Percentiles rank a stretch among this genome's conserved stretches.
Evolutionary conservation across 2,888 invertebrate genomes (phyloP).

Genomic region (Hedychridium roseum): DNA sequence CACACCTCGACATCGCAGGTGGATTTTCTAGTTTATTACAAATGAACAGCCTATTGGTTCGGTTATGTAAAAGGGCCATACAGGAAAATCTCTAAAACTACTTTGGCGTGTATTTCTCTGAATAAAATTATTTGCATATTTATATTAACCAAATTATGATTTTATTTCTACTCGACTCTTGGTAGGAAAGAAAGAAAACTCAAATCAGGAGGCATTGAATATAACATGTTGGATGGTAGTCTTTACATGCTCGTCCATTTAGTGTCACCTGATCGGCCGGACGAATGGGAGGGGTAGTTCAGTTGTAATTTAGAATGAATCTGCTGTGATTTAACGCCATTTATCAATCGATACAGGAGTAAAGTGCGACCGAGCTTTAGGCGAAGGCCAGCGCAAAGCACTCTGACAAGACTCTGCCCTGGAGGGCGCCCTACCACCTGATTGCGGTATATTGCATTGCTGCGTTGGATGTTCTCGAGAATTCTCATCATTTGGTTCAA

Average conservation of each 20-base stretch:
- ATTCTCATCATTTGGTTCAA: slow-evolving; percentile 35
- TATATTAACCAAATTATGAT: slow-evolving; percentile 9
- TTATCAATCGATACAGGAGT: slow-evolving; percentile 56
- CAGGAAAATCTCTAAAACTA: slow-evolving; percentile 22
- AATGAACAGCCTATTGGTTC: slow-evolving; percentile 87
- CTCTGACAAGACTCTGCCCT: slow-evolving; percentile 61
- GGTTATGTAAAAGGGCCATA: slow-evolving; percentile 72
- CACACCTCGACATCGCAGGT: slow-evolving; percentile 90
- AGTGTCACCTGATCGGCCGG: too few relatives aligned
- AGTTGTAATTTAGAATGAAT: too few relatives aligned
- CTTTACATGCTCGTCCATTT: too few relatives aligned
- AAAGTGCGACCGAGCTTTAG: slow-evolving; percentile 56
- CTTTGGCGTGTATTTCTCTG: slow-evolving; percentile 9
- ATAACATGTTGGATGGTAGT: too few relatives aligned
- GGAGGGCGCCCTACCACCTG: slow-evolving; percentile 56
- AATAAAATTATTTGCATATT: slow-evolving; percentile 45
- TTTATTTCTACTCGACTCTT: too few relatives aligned
- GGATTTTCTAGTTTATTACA: slow-evolving; percentile 89
- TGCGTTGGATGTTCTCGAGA: slow-evolving; percentile 24
- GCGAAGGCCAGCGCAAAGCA: slow-evolving; percentile 57
- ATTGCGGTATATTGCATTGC: slow-evolving; percentile 45
- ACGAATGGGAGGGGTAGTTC: too few relatives aligned
- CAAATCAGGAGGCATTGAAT: too few relatives aligned
- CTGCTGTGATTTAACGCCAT: slow-evolving; percentile 60
- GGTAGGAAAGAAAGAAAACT: too few relatives aligned